Evolutionary conservation across 1,140 invertebrate genomes (phyloP).

Genomic region (Drosophila bifasciata): DNA sequence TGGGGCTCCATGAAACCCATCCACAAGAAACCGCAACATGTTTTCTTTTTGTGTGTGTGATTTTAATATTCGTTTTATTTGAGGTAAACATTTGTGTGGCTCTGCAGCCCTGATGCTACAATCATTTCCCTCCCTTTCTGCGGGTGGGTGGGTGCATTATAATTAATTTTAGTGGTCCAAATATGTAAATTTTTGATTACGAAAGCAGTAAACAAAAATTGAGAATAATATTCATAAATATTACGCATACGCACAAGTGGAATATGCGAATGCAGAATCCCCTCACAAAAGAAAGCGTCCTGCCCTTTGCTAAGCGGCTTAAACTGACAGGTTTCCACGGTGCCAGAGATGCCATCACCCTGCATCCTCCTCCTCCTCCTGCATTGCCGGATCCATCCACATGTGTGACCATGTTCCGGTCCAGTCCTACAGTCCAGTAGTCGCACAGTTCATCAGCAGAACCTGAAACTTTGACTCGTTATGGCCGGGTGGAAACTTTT

Average conservation of each 20-base stretch:
- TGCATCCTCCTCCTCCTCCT: neutral
- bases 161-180: conserved; percentile 75
- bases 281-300: conserved; percentile 18
- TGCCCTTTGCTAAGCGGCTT: conserved; percentile 67
- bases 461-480: conserved; percentile 69
- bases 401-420: conserved; percentile 57
- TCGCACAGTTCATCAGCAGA: conserved; percentile 63
- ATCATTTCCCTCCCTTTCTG: conserved; percentile 3
- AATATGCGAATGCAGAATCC: conserved; percentile 12
- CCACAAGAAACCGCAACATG: neutral
- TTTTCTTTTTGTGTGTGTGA: neutral
- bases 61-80: too few relatives aligned
- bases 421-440: neutral
- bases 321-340: conserved; percentile 62
- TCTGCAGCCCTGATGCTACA: conserved; percentile 18
- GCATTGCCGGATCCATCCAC: conserved; percentile 9
- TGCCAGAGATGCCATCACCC: neutral
- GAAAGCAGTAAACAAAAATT: conserved; percentile 59
- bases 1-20: neutral
- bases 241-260: conserved; percentile 63
- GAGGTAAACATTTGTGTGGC: neutral
- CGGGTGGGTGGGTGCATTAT: conserved; percentile 60
- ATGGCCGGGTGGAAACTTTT: conserved; percentile 57
- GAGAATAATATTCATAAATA: conserved; percentile 65
- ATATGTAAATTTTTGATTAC: conserved; percentile 76